A percentile compares a stretch with the other conserved stretches of the same genome.
Conservation (phyloP, 2,797 vertebrate species). For the Sebastes aleutianus region DNA sequence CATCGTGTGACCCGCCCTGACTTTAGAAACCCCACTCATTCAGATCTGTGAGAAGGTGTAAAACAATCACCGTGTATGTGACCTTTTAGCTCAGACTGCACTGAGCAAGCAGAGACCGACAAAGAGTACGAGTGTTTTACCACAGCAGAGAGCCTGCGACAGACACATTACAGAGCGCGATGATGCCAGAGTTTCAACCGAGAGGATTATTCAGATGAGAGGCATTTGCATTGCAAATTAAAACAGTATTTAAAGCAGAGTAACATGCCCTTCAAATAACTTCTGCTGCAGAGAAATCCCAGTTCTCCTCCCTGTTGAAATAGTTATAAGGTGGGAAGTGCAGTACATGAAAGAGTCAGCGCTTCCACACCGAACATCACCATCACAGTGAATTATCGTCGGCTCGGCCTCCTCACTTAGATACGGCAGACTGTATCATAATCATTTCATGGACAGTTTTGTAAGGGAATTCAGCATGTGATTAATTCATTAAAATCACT, state of each 20-base stretch:
- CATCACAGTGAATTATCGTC: slow-evolving; percentile 50
- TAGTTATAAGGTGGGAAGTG: slow-evolving; percentile 48
- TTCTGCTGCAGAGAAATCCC: slow-evolving; percentile 70
- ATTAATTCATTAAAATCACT: slow-evolving; percentile 45
- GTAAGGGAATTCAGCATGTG: slow-evolving; percentile 32
- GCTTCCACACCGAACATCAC: slow-evolving; percentile 18
- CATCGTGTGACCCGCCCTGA: background rate
- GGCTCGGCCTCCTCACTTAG: slow-evolving; percentile 11
- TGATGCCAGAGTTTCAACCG: slow-evolving; percentile 58
- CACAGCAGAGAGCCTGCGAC: slow-evolving; percentile 3
- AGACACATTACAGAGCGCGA: slow-evolving; percentile 23
- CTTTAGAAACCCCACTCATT: background rate
- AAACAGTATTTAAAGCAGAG: slow-evolving; percentile 70
- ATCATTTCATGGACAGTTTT: slow-evolving; percentile 62
- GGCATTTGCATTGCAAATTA: slow-evolving; percentile 79
- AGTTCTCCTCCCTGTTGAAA: slow-evolving; percentile 55
- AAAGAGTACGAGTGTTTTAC: slow-evolving; percentile 2
- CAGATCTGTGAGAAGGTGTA: background rate
- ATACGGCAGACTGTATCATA: slow-evolving; percentile 50
- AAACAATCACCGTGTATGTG: background rate
- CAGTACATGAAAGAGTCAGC: slow-evolving; percentile 54
- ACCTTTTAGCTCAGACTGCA: slow-evolving; percentile 9
- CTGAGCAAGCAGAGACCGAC: background rate
- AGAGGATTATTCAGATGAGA: slow-evolving; percentile 74
- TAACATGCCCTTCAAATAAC: slow-evolving; percentile 79